Conservation (phyloP, 1,140 invertebrate species). For the Drosophila lacteicornis region DNA sequence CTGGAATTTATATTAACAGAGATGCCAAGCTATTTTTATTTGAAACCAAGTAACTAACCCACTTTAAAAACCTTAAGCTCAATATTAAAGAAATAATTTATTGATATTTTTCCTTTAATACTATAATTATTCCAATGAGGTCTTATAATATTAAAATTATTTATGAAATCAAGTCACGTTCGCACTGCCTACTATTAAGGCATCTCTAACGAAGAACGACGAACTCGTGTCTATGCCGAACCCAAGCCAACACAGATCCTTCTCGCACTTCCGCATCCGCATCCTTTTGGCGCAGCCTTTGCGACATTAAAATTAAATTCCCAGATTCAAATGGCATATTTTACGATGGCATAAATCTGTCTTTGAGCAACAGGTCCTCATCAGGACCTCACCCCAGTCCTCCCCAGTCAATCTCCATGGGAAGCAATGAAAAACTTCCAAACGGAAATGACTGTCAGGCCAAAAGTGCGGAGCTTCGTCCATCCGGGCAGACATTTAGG, state of each 20-base stretch:
- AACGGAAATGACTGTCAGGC: conserved; percentile 72
- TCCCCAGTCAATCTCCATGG: conserved; percentile 16
- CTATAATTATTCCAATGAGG: background rate
- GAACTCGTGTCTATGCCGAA: background rate
- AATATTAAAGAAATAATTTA: background rate
- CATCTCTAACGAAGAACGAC: background rate
- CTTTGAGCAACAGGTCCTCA: conserved; percentile 58
- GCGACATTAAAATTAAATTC: conserved; percentile 64
- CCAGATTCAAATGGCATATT: conserved; percentile 66
- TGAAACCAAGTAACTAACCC: background rate
- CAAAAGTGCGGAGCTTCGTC: conserved; percentile 52
- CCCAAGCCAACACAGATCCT: conserved; percentile 8
- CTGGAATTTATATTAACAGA: too few relatives aligned
- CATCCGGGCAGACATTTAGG: conserved; percentile 62
- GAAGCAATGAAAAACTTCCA: conserved; percentile 58
- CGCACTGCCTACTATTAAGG: background rate
- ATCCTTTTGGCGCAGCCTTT: conserved; percentile 24
- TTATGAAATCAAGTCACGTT: background rate
- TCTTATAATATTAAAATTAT: background rate
- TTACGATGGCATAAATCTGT: conserved; percentile 67
- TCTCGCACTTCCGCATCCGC: background rate
- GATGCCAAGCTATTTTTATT: background rate
- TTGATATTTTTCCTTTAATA: background rate
- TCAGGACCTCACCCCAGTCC: conserved; percentile 6
- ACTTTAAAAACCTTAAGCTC: background rate